Conservation (phyloP, 2,888 invertebrate species). For the Papilio protenor region DNA sequence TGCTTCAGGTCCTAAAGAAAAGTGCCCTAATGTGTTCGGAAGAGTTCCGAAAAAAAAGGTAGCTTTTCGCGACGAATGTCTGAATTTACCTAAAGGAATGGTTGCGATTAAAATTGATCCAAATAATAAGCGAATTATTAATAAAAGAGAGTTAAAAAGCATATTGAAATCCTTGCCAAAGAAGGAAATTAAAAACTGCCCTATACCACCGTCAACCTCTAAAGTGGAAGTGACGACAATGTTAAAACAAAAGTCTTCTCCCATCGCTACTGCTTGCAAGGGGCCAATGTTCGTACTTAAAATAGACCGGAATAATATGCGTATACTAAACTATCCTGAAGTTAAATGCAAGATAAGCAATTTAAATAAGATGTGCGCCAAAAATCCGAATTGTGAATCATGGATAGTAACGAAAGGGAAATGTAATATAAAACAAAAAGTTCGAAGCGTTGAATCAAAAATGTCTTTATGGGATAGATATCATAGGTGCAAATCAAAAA, state of each 20-base stretch:
- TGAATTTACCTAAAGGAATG: slow-evolving; percentile 51
- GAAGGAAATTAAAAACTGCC: slow-evolving; percentile 42
- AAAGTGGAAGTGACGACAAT: slow-evolving; percentile 35
- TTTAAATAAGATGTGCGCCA: background rate
- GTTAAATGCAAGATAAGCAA: slow-evolving; percentile 51
- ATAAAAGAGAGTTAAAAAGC: slow-evolving; percentile 53
- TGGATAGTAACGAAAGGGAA: slow-evolving; percentile 1
- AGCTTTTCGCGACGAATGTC: slow-evolving; percentile 39
- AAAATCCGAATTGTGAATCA: background rate
- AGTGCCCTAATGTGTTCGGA: background rate
- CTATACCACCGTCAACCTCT: background rate
- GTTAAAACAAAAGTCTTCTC: slow-evolving; percentile 44
- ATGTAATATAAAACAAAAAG: slow-evolving; percentile 18
- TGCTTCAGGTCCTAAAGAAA: background rate
- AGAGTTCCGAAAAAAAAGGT: background rate
- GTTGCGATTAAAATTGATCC: slow-evolving; percentile 58
- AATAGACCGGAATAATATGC: slow-evolving; percentile 57
- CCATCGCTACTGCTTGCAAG: slow-evolving; percentile 44
- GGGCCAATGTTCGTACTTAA: slow-evolving; percentile 52
- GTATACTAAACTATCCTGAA: slow-evolving; percentile 58
- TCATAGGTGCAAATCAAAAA: slow-evolving; percentile 19
- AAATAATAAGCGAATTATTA: slow-evolving; percentile 53
- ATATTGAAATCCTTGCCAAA: slow-evolving; percentile 51
- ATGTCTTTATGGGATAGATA: slow-evolving; percentile 40
- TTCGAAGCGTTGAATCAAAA: slow-evolving; percentile 35